These are phyloP conservation scores for Zosterops lateralis DNA, from an alignment of 2,113 vertebrate species.

Conservation along the genomic window DNA sequence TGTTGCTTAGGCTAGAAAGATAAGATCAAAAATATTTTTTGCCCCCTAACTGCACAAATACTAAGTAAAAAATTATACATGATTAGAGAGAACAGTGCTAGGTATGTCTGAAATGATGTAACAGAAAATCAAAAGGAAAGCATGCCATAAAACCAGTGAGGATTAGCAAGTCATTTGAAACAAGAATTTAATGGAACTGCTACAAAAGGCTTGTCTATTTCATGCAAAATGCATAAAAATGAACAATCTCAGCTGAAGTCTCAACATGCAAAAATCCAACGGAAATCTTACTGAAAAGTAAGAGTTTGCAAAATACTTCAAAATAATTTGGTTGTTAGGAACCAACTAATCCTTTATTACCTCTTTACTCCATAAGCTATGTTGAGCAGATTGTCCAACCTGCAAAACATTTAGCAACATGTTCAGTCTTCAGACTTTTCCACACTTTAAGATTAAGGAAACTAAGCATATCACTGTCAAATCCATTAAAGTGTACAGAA, in stretches of 20 bases:
- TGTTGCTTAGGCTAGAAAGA: neutral
- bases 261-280: conserved; percentile 66
- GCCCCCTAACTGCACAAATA: neutral
- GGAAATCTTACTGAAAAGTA: conserved; percentile 20
- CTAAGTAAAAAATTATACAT: neutral
- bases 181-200: neutral
- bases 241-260: neutral
- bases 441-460: neutral
- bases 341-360: conserved; percentile 78
- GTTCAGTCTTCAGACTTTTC: conserved; percentile 66
- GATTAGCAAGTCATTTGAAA: conserved; percentile 7
- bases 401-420: conserved; percentile 81
- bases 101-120: conserved; percentile 14
- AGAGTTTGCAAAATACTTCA: conserved; percentile 21
- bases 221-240: conserved; percentile 29
- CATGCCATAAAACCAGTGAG: conserved; percentile 46
- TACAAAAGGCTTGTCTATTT: neutral
- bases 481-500: neutral
- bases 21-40: neutral
- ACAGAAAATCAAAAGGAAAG: conserved; percentile 31
- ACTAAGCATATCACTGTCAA: neutral
- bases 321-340: conserved; percentile 29
- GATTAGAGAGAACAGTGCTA: neutral
- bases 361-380: conserved; percentile 99
- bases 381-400: conserved; percentile 99